Conservation (phyloP, 2,113 vertebrate genomes). For the Mus pahari region DNA sequence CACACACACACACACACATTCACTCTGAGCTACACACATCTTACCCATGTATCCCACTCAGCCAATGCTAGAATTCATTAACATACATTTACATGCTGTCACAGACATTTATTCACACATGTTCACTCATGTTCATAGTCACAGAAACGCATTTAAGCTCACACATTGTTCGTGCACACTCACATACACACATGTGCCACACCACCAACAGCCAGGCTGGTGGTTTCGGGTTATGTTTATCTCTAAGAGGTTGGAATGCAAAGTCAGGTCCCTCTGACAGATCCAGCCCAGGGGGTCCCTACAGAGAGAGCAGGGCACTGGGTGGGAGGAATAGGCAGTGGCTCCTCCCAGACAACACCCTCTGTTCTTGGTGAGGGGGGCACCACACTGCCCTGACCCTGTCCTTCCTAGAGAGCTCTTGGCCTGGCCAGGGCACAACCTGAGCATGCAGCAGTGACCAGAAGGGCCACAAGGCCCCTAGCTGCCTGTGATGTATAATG, state of each 20-base stretch:
- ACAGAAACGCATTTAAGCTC: background rate
- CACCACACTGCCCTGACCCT: accelerated
- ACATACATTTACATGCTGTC: background rate
- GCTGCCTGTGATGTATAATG: accelerated
- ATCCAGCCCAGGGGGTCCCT: background rate
- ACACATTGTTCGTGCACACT: accelerated
- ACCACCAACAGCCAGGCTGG: background rate
- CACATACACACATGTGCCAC: background rate
- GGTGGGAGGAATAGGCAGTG: background rate
- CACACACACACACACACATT: background rate
- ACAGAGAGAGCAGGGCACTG: no score
- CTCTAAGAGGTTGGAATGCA: background rate
- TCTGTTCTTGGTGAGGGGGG: background rate
- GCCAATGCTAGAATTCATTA: background rate
- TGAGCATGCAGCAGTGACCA: no score
- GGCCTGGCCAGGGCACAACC: background rate
- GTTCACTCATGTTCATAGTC: background rate
- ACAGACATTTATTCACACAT: background rate
- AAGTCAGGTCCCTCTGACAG: background rate
- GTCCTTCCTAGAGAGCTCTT: background rate
- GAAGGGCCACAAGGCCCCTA: background rate
- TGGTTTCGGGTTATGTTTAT: background rate
- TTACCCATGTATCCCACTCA: background rate
- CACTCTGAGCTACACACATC: background rate
- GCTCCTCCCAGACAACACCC: background rate